Percentiles rank a stretch among this genome's conserved stretches.
These are phyloP conservation scores for Leptura quadrifasciata DNA, from an alignment of 2,888 invertebrate genomes.

Conservation along the genomic window DNA sequence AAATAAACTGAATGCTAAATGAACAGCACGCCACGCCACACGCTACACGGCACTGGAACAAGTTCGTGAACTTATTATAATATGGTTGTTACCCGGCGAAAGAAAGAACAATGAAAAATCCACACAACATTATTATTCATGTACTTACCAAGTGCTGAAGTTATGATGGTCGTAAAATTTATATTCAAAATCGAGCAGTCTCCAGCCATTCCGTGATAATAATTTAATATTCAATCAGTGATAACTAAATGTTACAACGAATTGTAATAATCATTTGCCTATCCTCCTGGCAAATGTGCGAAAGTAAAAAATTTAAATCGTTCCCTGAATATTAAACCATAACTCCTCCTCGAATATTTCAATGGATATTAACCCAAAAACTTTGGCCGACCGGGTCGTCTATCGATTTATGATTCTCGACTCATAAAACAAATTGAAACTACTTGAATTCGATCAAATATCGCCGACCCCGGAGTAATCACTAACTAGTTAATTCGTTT, in stretches of 20 bases:
- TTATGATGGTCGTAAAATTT: not conserved
- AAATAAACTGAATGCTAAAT: not conserved
- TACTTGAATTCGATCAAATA: constrained; percentile 47
- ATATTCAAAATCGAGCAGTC: not conserved
- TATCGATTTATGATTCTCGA: constrained; percentile 64
- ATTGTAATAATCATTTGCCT: constrained; percentile 29
- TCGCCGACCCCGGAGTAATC: constrained; percentile 42
- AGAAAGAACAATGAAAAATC: not conserved
- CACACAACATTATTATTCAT: not conserved
- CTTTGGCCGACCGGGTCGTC: constrained; percentile 38
- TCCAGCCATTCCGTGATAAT: constrained; percentile 3
- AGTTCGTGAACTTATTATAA: constrained; percentile 1
- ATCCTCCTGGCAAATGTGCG: not conserved
- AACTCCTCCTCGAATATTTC: constrained; percentile 61
- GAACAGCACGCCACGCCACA: not conserved
- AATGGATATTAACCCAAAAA: constrained; percentile 61
- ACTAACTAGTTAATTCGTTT: constrained; percentile 47
- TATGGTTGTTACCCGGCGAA: not conserved
- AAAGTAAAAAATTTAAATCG: constrained; percentile 2
- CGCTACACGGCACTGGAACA: not conserved
- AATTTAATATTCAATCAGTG: constrained; percentile 13
- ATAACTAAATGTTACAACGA: constrained; percentile 27
- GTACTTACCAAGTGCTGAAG: not conserved
- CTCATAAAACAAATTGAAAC: constrained; percentile 54
- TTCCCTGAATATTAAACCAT: constrained; percentile 60